These are phyloP conservation scores for Pseudonaja textilis DNA, from an alignment of 2,113 vertebrate species.

Conservation along the genomic window DNA sequence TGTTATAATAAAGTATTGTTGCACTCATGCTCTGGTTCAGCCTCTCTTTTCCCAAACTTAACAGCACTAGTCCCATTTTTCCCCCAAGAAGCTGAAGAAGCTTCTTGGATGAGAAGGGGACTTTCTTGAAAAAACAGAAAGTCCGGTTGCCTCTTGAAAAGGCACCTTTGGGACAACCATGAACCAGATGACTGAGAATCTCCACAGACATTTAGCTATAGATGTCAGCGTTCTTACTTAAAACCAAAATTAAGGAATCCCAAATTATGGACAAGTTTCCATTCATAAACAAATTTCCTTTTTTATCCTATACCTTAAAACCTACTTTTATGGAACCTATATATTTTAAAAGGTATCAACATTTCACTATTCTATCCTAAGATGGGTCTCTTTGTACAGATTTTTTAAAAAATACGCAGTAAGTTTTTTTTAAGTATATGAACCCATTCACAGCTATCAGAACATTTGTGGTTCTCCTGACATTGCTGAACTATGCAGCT, in stretches of 20 bases:
- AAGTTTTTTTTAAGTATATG: background rate
- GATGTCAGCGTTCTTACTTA: background rate
- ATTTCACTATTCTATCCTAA: background rate
- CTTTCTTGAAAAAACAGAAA: too few relatives aligned
- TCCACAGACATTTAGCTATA: background rate
- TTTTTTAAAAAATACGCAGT: background rate
- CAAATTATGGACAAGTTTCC: background rate
- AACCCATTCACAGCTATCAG: background rate
- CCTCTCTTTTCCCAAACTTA: too few relatives aligned
- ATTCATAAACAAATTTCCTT: background rate
- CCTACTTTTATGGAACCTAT: background rate
- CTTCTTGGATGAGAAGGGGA: too few relatives aligned
- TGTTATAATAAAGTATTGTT: too few relatives aligned
- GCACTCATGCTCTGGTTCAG: too few relatives aligned
- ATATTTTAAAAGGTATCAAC: background rate
- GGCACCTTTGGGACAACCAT: too few relatives aligned
- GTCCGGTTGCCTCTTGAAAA: too few relatives aligned
- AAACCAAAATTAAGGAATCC: background rate
- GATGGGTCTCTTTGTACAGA: background rate
- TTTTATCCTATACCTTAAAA: background rate
- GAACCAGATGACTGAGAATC: background rate
- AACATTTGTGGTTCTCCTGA: background rate
- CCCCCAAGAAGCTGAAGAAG: background rate
- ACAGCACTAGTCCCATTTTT: background rate
- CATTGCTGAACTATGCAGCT: background rate